Percentiles rank a stretch among this genome's conserved stretches.
Evolutionary conservation across 2,113 vertebrate species (phyloP).

Genomic region (Oncorhynchus gorbuscha): DNA sequence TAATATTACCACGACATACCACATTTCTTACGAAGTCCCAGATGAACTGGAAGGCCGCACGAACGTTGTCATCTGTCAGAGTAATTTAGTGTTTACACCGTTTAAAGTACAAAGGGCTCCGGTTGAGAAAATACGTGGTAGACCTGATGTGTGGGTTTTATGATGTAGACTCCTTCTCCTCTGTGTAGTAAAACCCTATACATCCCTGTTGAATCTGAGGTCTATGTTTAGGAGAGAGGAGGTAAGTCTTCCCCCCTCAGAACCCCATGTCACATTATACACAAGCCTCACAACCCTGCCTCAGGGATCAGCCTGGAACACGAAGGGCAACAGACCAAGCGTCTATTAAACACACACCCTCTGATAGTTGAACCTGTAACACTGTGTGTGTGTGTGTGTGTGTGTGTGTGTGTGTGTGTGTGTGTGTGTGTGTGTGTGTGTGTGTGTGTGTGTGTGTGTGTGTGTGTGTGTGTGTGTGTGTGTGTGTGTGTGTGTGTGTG

Average conservation of each 20-base stretch:
- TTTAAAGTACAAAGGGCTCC: too few species aligned
- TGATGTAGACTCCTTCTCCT: neutral
- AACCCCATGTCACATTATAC: neutral
- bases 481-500: neutral
- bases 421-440: too few species aligned
- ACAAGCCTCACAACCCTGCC: neutral
- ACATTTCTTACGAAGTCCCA: too few species aligned
- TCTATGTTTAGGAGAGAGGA: neutral
- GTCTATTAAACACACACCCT: constrained; percentile 10
- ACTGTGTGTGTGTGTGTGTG: neutral
- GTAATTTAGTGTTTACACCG: too few species aligned
- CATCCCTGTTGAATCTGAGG: neutral
- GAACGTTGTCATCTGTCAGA: too few species aligned
- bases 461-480: neutral
- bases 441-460: neutral
- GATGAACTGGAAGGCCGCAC: too few species aligned
- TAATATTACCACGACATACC: too few species aligned
- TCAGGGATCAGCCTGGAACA: constrained; percentile 2
- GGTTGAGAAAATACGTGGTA: neutral
- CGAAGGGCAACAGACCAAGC: neutral
- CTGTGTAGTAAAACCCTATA: neutral
- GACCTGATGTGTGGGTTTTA: neutral
- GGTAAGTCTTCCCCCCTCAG: neutral
- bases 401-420: neutral
- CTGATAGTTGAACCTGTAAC: neutral